A percentile compares a stretch with the other conserved stretches of the same genome.
Conservation (phyloP, 2,888 invertebrate species). For the Drosophila pegasa region DNA sequence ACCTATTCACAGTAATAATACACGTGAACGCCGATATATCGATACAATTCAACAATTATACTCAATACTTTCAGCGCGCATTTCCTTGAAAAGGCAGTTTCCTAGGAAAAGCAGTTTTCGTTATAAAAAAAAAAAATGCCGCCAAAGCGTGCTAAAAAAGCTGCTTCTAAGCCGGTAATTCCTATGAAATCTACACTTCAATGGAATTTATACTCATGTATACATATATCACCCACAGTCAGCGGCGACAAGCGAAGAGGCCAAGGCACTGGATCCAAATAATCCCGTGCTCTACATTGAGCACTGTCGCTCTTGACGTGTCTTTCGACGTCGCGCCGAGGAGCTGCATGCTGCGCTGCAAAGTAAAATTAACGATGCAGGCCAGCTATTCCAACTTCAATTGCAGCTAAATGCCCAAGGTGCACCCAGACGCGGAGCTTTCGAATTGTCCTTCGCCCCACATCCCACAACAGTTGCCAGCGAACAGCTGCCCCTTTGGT, state of each 20-base stretch:
- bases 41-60: background rate
- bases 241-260: conserved; percentile 3
- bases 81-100: conserved; percentile 10
- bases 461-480: conserved; percentile 45
- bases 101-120: too few species aligned
- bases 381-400: conserved; percentile 67
- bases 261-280: conserved; percentile 33
- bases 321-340: conserved; percentile 82
- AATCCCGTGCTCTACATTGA: conserved; percentile 81
- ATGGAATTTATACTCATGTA: background rate
- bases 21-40: conserved; percentile 6
- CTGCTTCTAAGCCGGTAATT: conserved; percentile 23
- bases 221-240: background rate
- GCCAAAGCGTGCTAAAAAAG: conserved; percentile 35
- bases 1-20: background rate
- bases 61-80: conserved; percentile 20
- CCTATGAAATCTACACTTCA: background rate
- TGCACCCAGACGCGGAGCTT: conserved; percentile 80
- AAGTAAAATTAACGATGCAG: conserved; percentile 55
- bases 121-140: conserved; percentile 21
- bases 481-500: conserved; percentile 74
- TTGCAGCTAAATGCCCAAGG: conserved; percentile 78
- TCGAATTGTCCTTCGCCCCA: conserved; percentile 76
- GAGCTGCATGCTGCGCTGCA: conserved; percentile 75
- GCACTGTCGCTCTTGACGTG: conserved; percentile 84